Evolutionary conservation across 2,797 vertebrate genomes (phyloP).

Genomic region (Silurus lanzhouensis): DNA sequence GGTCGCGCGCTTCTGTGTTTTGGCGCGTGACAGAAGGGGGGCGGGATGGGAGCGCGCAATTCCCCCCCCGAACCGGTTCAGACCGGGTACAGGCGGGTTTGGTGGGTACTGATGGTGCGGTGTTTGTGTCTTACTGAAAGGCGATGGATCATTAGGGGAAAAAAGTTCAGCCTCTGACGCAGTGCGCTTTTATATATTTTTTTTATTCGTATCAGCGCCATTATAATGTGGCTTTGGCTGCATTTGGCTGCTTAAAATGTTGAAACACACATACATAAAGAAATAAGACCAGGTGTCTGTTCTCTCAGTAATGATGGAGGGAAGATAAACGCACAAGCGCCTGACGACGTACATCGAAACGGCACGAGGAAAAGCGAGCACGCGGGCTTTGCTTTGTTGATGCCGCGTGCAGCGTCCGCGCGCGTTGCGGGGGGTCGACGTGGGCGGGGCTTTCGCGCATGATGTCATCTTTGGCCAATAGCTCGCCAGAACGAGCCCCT

Average conservation of each 20-base stretch:
- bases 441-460: slow-evolving; percentile 29
- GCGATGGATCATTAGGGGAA: not conserved
- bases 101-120: slow-evolving; percentile 58
- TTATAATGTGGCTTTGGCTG: not conserved
- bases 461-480: slow-evolving; percentile 44
- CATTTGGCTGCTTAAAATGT: slow-evolving; percentile 37
- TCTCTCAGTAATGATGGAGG: not conserved
- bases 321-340: not conserved
- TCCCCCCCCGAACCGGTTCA: slow-evolving; percentile 79
- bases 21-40: slow-evolving; percentile 62
- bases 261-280: not conserved
- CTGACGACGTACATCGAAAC: not conserved
- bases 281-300: not conserved
- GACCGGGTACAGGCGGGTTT: slow-evolving; percentile 73
- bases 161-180: slow-evolving; percentile 1
- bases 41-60: slow-evolving; percentile 68
- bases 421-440: not conserved
- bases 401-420: slow-evolving; percentile 6
- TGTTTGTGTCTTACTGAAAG: slow-evolving; percentile 42
- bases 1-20: slow-evolving; percentile 55
- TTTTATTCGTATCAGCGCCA: not conserved
- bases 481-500: slow-evolving; percentile 11
- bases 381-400: slow-evolving; percentile 60
- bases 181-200: not conserved
- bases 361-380: slow-evolving; percentile 42